These are phyloP conservation scores for Metalampra italica DNA, from an alignment of 2,888 invertebrate genomes.

Conservation along the genomic window DNA sequence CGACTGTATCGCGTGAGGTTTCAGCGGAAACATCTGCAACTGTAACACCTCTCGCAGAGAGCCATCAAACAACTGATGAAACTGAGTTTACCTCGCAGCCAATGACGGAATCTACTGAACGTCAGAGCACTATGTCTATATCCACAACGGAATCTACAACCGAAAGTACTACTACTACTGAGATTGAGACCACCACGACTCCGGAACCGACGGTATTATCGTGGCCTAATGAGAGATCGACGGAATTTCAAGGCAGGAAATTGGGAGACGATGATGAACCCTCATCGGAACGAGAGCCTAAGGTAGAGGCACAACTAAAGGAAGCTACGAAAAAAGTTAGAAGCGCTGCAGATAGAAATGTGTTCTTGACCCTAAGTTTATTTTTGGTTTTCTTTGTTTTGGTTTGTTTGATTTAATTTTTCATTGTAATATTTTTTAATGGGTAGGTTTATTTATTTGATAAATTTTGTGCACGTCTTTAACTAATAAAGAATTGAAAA, in stretches of 20 bases:
- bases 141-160: constrained; percentile 5
- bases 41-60: constrained; percentile 5
- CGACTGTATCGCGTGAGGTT: neutral
- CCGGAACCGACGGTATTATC: constrained; percentile 8
- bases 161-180: constrained; percentile 7
- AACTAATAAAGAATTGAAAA: constrained; percentile 1
- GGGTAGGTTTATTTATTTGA: constrained; percentile 5
- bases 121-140: constrained; percentile 1
- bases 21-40: neutral
- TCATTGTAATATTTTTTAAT: constrained; percentile 16
- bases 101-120: constrained; percentile 2
- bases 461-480: constrained; percentile 5
- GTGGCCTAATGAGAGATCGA: constrained; percentile 33
- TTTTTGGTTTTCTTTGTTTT: constrained; percentile 28
- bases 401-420: constrained; percentile 31
- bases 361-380: constrained; percentile 24
- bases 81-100: neutral
- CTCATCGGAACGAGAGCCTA: constrained; percentile 5
- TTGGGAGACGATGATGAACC: constrained; percentile 16
- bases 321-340: constrained; percentile 9
- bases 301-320: constrained; percentile 34
- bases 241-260: constrained; percentile 15
- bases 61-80: neutral
- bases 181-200: constrained; percentile 1
- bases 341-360: constrained; percentile 21